Base-by-base conservation (phyloP, 1,140 invertebrate genomes). In the Coptotermes formosanus region DNA sequence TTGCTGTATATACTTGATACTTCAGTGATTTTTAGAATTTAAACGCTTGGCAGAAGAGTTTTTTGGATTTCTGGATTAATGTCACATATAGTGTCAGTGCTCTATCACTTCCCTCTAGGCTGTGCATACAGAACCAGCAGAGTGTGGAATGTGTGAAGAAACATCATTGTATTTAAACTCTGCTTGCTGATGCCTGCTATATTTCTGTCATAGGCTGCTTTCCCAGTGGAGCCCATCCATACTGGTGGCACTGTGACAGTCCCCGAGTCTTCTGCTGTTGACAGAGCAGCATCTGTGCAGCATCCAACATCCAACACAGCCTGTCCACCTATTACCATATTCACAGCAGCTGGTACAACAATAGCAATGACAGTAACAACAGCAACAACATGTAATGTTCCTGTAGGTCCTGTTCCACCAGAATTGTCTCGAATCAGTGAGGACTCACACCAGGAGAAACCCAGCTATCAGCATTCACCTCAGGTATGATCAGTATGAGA, bases 341-440 rank as follows among this genome's bases (percentile, higher is more conserved):
- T 48, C 30, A 11, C 82, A 44, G 82, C 82, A 25, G 38, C 82
- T 83, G 82, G 43, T 21, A 44, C 82, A 25, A 55, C 52, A 55
- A 19, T 16, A 48, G 11, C 45, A 12, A 30, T 30, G 23, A 44
- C 82, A 25, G 19, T 16, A 55, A 16, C 3, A 48, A 48, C 45
- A 12, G n/a, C 25, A 23, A 45, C 83, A 8, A 4, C 48, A 45
- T 45, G 44, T 30, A 84, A 45, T 84, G 23, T 45, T 19, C 86
- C 90, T 89, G 59, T 87, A 89, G 32, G 86, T 48, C 64, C 3
- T 30, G 9, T 75, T 30, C 91, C 91, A 83, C 91, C 91, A 32
- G 91, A 91, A 85, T 88, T 94, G 0, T 93, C 93, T 83, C 91
- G 92, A 88, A 93, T 94, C 88, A 94, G 93, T 87, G 93, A 94